Conservation (phyloP, 2,797 vertebrate species). For the Merluccius polli region DNA sequence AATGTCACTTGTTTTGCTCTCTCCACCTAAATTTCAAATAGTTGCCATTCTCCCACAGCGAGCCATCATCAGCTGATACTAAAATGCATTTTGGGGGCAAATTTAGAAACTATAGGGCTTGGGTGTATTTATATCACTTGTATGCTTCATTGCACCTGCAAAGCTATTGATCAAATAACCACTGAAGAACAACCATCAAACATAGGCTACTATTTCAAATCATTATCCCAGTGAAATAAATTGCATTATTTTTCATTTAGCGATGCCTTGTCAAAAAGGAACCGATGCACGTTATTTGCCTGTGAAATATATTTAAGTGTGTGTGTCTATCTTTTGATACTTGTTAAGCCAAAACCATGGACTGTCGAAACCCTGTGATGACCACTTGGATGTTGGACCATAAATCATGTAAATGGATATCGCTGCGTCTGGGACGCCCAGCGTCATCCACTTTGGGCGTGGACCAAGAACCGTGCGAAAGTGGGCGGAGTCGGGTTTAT, state of each 20-base stretch:
- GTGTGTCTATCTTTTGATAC: neutral
- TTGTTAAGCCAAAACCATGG: neutral
- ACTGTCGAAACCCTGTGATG: neutral
- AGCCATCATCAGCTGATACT: neutral
- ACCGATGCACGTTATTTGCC: neutral
- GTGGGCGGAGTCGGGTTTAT: constrained; percentile 4
- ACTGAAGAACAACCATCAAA: neutral
- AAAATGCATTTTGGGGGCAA: no score
- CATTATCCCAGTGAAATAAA: neutral
- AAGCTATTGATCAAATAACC: neutral
- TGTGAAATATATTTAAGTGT: neutral
- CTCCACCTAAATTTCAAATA: neutral
- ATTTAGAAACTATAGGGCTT: no score
- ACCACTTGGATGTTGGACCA: neutral
- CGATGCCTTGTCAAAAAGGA: neutral
- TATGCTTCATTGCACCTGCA: neutral
- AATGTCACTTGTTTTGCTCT: neutral
- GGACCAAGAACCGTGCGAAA: neutral
- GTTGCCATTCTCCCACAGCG: neutral
- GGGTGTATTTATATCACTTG: neutral
- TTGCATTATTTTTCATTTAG: neutral
- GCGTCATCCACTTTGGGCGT: constrained; percentile 63
- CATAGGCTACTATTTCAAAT: neutral
- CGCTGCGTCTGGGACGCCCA: constrained; percentile 14
- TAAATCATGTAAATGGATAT: neutral